Percentiles rank a stretch among this genome's conserved stretches.
Evolutionary conservation across 2,888 invertebrate species (phyloP).

Genomic region (Physocephala rufipes): DNA sequence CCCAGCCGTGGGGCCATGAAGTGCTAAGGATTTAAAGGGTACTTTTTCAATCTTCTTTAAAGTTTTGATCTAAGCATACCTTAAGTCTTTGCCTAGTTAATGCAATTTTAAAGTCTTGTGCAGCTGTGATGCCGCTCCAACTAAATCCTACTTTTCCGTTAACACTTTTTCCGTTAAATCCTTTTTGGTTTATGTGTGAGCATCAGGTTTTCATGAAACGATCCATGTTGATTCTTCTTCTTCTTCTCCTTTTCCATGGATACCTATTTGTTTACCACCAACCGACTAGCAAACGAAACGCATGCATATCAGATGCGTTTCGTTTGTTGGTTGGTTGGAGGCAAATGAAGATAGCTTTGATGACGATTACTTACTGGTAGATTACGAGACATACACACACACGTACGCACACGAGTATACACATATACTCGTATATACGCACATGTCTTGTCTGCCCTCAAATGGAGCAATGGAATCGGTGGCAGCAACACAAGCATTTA

Average conservation of each 20-base stretch:
- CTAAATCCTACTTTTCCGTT: neutral
- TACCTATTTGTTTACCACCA: no score
- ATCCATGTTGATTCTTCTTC: neutral
- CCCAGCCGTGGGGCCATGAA: no score
- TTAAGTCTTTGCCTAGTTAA: neutral
- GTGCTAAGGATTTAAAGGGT: no score
- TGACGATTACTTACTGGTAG: slow-evolving; percentile 15
- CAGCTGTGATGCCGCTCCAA: neutral
- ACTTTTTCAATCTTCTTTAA: no score
- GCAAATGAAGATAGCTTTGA: slow-evolving; percentile 14
- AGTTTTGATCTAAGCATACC: no score
- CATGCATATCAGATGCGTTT: no score
- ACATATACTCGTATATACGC: slow-evolving; percentile 14
- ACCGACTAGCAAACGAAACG: neutral
- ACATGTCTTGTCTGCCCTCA: neutral
- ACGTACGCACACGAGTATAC: neutral
- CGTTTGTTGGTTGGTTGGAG: neutral
- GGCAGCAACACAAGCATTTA: neutral
- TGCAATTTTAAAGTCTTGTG: neutral
- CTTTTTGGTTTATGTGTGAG: slow-evolving; percentile 26
- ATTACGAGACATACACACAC: slow-evolving; percentile 8
- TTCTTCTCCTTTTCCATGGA: neutral
- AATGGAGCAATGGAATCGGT: neutral
- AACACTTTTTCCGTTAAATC: neutral
- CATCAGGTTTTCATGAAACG: slow-evolving; percentile 23